Percentiles rank a stretch among this genome's conserved stretches.
Conservation (phyloP, 1,140 invertebrate genomes). For the Chlorops oryzae region DNA sequence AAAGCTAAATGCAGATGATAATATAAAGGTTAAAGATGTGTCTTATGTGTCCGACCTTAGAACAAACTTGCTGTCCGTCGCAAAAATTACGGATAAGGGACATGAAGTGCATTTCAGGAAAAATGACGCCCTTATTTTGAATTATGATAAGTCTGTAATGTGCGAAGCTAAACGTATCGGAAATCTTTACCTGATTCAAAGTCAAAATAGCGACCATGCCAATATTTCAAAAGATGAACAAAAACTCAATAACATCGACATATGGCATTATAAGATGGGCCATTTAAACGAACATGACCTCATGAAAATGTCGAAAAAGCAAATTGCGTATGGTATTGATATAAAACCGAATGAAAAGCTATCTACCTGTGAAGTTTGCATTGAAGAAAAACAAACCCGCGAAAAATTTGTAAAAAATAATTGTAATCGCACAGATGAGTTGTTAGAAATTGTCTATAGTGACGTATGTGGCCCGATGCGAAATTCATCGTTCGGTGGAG, state of each 20-base stretch:
- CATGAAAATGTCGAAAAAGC: constrained; percentile 1
- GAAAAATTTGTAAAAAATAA: background rate
- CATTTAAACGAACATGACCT: constrained; percentile 9
- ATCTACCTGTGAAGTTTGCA: constrained; percentile 1
- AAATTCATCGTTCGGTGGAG: background rate
- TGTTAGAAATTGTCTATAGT: constrained; percentile 36
- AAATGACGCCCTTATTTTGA: constrained; percentile 3
- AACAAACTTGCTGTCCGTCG: constrained; percentile 9
- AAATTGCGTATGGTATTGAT: constrained; percentile 2
- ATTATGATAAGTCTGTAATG: background rate
- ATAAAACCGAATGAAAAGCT: background rate
- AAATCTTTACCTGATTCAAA: constrained; percentile 8
- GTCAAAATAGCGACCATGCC: background rate
- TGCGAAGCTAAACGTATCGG: constrained; percentile 1
- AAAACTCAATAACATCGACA: constrained; percentile 1
- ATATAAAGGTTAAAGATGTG: constrained; percentile 7
- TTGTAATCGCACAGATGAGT: background rate
- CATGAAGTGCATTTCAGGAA: constrained; percentile 8
- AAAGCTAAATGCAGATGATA: background rate
- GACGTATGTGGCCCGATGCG: constrained; percentile 35
- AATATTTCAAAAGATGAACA: background rate
- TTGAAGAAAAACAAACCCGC: constrained; percentile 7
- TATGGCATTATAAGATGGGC: constrained; percentile 8
- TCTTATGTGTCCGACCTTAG: constrained; percentile 8
- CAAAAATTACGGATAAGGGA: constrained; percentile 6